Percentiles rank a stretch among this genome's conserved stretches.
These are phyloP conservation scores for Leptopilina boulardi DNA, from an alignment of 1,140 invertebrate genomes.

Conservation along the genomic window DNA sequence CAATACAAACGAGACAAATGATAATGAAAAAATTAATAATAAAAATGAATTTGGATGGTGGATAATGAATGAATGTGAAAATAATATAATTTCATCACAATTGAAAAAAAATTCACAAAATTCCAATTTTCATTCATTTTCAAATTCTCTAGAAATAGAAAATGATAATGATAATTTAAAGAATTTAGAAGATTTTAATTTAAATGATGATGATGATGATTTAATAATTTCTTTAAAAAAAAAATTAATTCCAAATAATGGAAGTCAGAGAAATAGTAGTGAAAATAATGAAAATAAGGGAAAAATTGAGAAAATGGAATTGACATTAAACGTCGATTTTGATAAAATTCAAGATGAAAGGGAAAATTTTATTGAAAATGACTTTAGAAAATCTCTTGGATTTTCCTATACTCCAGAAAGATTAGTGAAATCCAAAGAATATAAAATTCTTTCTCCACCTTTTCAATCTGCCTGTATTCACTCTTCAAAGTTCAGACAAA, in stretches of 20 bases:
- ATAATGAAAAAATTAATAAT: conserved; percentile 38
- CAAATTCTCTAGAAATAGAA: conserved; percentile 52
- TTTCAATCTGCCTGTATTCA: conserved; percentile 18
- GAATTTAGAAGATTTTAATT: too few species aligned
- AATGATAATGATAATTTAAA: too few species aligned
- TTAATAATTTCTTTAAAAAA: too few species aligned
- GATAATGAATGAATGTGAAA: conserved; percentile 59
- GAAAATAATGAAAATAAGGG: conserved; percentile 37
- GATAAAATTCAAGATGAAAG: conserved; percentile 57
- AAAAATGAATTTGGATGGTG: conserved; percentile 69
- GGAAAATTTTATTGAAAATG: neutral
- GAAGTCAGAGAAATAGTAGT: too few species aligned
- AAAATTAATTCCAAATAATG: too few species aligned
- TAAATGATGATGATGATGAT: conserved; percentile 49
- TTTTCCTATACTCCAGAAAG: conserved; percentile 69
- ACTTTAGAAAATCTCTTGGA: conserved; percentile 35
- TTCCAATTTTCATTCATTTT: neutral
- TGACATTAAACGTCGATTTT: conserved; percentile 48
- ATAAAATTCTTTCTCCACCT: conserved; percentile 65
- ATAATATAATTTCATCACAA: conserved; percentile 33
- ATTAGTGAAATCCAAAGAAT: conserved; percentile 64
- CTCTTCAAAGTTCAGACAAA: conserved; percentile 19
- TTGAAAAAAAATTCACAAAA: neutral
- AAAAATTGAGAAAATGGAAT: conserved; percentile 51
- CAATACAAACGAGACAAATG: neutral